Evolutionary conservation across 2,888 invertebrate species (phyloP).

Genomic region (Tupiocoris notatus): DNA sequence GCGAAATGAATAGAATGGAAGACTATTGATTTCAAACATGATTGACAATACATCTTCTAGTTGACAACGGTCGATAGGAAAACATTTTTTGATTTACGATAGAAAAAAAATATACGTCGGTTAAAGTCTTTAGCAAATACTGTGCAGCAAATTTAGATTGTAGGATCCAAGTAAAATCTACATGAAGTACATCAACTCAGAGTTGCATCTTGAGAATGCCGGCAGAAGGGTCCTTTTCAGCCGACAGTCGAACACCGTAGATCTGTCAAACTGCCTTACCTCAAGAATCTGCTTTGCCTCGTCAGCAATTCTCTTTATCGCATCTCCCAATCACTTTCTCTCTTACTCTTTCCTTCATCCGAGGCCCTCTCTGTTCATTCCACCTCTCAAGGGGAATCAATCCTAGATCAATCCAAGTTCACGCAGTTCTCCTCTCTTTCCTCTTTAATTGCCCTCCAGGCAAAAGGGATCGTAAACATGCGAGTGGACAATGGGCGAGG

Average conservation of each 20-base stretch:
- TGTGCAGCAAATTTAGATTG: too few species aligned
- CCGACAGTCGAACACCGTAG: neutral
- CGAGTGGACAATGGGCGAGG: conserved; percentile 35
- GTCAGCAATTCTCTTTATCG: neutral
- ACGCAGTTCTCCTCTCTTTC: conserved; percentile 10
- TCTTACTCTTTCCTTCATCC: neutral
- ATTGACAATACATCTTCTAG: too few species aligned
- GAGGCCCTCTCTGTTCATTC: neutral
- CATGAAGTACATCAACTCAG: too few species aligned
- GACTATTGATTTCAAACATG: too few species aligned
- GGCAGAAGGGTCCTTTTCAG: neutral
- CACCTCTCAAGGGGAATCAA: conserved; percentile 18
- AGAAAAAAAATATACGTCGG: too few species aligned
- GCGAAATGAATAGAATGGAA: too few species aligned
- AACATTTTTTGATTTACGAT: too few species aligned
- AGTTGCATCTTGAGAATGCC: too few species aligned
- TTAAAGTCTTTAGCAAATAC: too few species aligned
- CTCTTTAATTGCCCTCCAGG: conserved; percentile 31
- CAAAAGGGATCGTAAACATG: conserved; percentile 39
- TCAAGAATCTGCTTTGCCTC: conserved; percentile 2
- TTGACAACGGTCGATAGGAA: too few species aligned
- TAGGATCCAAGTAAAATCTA: too few species aligned
- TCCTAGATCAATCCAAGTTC: conserved; percentile 39
- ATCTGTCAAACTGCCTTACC: conserved; percentile 22
- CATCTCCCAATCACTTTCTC: neutral